Conservation (phyloP, 2,113 vertebrate genomes). For the Ophiodon elongatus region DNA sequence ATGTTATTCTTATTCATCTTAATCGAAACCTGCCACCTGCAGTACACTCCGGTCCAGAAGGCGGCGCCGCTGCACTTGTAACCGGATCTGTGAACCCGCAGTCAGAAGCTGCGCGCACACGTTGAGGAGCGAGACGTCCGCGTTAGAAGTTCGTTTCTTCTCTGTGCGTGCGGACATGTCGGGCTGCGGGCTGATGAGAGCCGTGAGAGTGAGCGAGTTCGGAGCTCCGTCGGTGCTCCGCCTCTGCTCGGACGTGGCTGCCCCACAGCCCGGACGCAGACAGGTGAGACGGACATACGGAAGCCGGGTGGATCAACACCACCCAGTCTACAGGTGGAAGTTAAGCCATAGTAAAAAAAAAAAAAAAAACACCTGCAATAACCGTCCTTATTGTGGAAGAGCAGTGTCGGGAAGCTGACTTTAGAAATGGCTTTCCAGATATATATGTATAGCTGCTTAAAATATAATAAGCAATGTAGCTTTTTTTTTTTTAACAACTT, state of each 20-base stretch:
- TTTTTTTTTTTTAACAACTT: too few species aligned
- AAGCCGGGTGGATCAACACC: background rate
- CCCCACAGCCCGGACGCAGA: slow-evolving; percentile 85
- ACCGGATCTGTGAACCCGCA: background rate
- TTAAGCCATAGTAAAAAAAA: background rate
- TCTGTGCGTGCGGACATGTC: slow-evolving; percentile 78
- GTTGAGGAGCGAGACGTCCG: background rate
- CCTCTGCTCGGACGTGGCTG: slow-evolving; percentile 79
- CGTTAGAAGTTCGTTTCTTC: background rate
- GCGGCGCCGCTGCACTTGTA: background rate
- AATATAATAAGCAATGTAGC: too few species aligned
- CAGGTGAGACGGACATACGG: slow-evolving; percentile 82
- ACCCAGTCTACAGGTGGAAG: background rate
- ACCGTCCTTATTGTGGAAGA: background rate
- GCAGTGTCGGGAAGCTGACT: background rate
- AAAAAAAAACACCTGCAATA: background rate
- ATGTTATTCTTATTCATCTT: background rate
- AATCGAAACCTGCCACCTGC: background rate
- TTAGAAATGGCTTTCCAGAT: too few species aligned
- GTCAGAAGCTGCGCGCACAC: background rate
- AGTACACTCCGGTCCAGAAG: background rate
- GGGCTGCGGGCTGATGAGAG: slow-evolving; percentile 88
- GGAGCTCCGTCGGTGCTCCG: slow-evolving; percentile 91
- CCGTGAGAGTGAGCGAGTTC: slow-evolving; percentile 90
- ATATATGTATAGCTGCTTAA: too few species aligned